These are phyloP conservation scores for Chloropsis hardwickii DNA, from an alignment of 2,113 vertebrate genomes.

Conservation along the genomic window DNA sequence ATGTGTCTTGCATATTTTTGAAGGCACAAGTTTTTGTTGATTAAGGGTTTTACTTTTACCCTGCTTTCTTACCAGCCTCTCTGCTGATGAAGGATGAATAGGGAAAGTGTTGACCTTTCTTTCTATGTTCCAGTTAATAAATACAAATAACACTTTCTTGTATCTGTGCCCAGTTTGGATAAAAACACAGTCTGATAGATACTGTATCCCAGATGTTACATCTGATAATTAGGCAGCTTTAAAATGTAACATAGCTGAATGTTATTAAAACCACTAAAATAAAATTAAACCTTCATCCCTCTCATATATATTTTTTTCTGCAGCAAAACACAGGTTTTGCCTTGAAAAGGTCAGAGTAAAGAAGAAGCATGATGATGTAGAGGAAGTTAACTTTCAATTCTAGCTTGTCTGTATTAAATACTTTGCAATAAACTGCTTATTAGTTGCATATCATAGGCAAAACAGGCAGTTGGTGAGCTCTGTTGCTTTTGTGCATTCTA, in stretches of 20 bases:
- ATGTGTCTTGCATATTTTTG: background rate
- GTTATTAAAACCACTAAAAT: slow-evolving; percentile 47
- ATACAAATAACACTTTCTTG: slow-evolving; percentile 51
- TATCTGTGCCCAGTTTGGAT: slow-evolving; percentile 30
- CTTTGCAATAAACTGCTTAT: background rate
- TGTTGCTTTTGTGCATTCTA: slow-evolving; percentile 20
- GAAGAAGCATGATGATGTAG: slow-evolving; percentile 33
- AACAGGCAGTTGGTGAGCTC: background rate
- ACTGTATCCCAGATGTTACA: slow-evolving; percentile 45
- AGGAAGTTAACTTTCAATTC: slow-evolving; percentile 30
- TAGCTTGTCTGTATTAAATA: slow-evolving; percentile 32
- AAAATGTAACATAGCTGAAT: slow-evolving; percentile 38
- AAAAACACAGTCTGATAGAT: slow-evolving; percentile 37
- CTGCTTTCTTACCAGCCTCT: background rate
- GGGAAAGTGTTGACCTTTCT: slow-evolving; percentile 48
- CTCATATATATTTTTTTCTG: background rate
- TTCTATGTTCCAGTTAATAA: slow-evolving; percentile 41
- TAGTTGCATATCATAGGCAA: background rate
- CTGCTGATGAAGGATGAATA: slow-evolving; percentile 10
- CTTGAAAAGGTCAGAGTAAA: slow-evolving; percentile 49
- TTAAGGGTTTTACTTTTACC: slow-evolving; percentile 1
- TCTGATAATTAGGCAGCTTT: slow-evolving; percentile 58
- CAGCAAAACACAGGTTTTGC: slow-evolving; percentile 43
- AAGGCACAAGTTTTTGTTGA: background rate
- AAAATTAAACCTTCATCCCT: slow-evolving; percentile 42